Conservation (phyloP, 1,140 invertebrate genomes). For the Listronotus oregonensis region DNA sequence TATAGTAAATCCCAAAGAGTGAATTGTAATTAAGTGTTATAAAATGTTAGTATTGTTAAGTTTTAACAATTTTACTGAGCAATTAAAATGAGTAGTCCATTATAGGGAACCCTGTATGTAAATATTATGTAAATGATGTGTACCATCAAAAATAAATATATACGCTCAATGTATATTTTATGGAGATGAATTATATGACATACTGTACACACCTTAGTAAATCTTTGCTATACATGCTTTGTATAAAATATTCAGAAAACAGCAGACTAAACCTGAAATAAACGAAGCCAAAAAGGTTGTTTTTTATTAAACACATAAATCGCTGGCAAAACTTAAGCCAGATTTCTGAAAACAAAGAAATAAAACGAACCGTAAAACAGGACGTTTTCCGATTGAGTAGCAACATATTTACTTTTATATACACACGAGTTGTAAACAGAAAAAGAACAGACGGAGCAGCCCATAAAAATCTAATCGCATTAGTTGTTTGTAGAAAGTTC, state of each 20-base stretch:
- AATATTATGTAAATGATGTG: too few species aligned
- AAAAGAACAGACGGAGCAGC: conserved; percentile 26
- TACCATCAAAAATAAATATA: too few species aligned
- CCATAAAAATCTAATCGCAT: conserved; percentile 36
- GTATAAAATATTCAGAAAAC: not conserved
- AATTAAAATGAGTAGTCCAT: too few species aligned
- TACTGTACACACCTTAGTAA: too few species aligned
- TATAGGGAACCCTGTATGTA: too few species aligned
- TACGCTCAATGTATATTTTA: too few species aligned
- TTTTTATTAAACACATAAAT: conserved; percentile 29
- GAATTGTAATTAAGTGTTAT: too few species aligned
- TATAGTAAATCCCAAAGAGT: too few species aligned
- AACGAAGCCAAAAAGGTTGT: conserved; percentile 17
- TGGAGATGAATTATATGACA: too few species aligned
- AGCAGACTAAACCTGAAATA: not conserved
- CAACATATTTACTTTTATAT: conserved; percentile 36
- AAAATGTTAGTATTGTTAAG: too few species aligned
- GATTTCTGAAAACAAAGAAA: conserved; percentile 27
- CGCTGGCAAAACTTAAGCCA: conserved; percentile 14
- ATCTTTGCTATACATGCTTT: too few species aligned
- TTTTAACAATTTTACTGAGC: too few species aligned
- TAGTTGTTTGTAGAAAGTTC: conserved; percentile 21
- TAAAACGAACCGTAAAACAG: conserved; percentile 27
- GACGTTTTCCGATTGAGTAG: conserved; percentile 31
- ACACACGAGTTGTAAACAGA: conserved; percentile 29